Evolutionary conservation across 1,140 invertebrate genomes (phyloP).

Genomic region (Protaetia brevitarsis): DNA sequence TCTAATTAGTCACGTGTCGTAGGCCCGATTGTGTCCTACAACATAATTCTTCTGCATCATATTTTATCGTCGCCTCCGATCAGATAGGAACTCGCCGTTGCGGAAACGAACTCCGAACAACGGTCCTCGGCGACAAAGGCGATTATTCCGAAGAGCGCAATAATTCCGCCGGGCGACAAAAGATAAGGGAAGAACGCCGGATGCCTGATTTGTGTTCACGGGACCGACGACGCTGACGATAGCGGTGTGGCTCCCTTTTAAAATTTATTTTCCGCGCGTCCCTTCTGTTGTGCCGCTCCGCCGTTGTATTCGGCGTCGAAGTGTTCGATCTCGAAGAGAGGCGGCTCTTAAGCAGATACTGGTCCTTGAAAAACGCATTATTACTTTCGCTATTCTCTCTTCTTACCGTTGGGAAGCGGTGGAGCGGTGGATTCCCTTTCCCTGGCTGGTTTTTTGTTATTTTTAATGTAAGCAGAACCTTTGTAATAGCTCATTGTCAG

Average conservation of each 20-base stretch:
- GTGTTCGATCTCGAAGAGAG: too few species aligned
- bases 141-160: slow-evolving; percentile 9
- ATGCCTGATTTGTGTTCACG: neutral
- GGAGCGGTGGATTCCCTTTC: too few species aligned
- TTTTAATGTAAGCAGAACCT: too few species aligned
- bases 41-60: too few species aligned
- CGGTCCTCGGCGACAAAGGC: slow-evolving; percentile 14
- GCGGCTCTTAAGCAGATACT: neutral
- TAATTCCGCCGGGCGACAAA: slow-evolving; percentile 1
- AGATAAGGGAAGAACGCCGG: neutral
- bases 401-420: neutral
- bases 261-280: neutral
- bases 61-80: too few species aligned
- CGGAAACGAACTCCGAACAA: too few species aligned
- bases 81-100: too few species aligned
- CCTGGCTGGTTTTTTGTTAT: too few species aligned
- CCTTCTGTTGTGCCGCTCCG: neutral
- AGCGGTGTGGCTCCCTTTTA: neutral
- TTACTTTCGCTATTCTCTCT: neutral
- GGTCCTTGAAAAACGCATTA: neutral
- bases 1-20: too few species aligned
- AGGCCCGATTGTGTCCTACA: too few species aligned
- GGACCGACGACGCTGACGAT: too few species aligned
- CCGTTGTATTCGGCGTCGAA: neutral
- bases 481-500: too few species aligned